Percentiles rank a stretch among this genome's conserved stretches.
These are phyloP conservation scores for Dolichoris vasculosae DNA, from an alignment of 1,140 invertebrate species.

Conservation along the genomic window DNA sequence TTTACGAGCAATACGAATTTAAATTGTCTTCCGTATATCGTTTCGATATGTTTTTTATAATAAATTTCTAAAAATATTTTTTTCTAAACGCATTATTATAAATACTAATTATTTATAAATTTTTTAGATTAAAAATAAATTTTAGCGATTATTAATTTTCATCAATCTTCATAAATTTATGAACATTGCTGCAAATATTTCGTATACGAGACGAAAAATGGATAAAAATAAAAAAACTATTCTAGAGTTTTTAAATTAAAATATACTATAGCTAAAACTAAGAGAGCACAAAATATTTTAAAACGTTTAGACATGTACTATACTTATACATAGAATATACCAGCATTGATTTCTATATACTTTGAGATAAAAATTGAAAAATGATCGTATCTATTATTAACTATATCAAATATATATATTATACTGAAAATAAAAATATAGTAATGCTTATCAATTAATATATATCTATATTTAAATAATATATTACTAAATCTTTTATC, in stretches of 20 bases:
- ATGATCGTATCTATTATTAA: background rate
- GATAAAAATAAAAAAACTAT: slow-evolving; percentile 17
- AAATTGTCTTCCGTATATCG: background rate
- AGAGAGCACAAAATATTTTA: slow-evolving; percentile 18
- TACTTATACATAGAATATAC: slow-evolving; percentile 12
- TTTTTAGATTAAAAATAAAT: background rate
- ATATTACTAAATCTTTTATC: background rate
- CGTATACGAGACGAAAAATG: slow-evolving; percentile 15
- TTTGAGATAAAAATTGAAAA: background rate
- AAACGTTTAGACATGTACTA: slow-evolving; percentile 14
- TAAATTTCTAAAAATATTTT: slow-evolving; percentile 32
- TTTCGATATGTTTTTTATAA: background rate
- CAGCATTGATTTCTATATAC: slow-evolving; percentile 20
- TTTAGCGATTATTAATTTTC: background rate
- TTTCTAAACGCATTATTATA: slow-evolving; percentile 20
- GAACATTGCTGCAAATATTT: background rate
- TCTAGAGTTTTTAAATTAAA: slow-evolving; percentile 27
- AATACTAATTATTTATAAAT: slow-evolving; percentile 15
- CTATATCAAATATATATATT: background rate
- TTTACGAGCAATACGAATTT: background rate
- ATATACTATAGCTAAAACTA: slow-evolving; percentile 46
- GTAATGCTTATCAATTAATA: background rate
- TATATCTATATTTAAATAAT: background rate
- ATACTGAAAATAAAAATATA: background rate
- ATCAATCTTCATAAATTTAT: slow-evolving; percentile 5